Evolutionary conservation across 2,797 vertebrate genomes (phyloP).

Genomic region (Labroides dimidiatus): DNA sequence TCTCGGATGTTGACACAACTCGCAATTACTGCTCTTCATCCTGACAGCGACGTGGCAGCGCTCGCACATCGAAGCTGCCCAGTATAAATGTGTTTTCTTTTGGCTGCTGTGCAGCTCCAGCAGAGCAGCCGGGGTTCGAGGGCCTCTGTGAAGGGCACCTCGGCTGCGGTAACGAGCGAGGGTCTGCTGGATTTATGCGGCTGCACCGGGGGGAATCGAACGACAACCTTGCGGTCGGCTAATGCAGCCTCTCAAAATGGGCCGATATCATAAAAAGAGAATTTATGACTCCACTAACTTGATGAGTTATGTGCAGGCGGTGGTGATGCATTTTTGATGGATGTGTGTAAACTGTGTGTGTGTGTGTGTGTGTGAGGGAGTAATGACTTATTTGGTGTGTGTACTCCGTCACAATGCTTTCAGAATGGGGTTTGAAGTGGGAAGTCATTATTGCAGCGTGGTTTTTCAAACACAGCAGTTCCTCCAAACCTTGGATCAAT

Average conservation of each 20-base stretch:
- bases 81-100: neutral
- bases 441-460: neutral
- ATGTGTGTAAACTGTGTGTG: neutral
- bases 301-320: neutral
- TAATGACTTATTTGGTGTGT: neutral
- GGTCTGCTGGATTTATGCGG: neutral
- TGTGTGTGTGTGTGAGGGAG: neutral
- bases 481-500: constrained; percentile 4
- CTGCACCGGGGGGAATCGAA: neutral
- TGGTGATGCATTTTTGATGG: neutral
- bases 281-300: neutral
- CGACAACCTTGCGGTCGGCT: neutral
- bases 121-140: neutral
- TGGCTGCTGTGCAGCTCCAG: neutral
- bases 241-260: neutral
- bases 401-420: neutral
- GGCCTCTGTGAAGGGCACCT: neutral
- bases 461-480: constrained; percentile 9
- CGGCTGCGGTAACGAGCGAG: neutral
- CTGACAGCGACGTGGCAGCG: neutral
- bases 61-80: neutral
- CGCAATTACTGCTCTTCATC: neutral
- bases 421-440: neutral
- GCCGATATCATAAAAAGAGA: neutral
- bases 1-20: neutral